Evolutionary conservation across 2,888 invertebrate genomes (phyloP).

Genomic region (Helobdella robusta): DNA sequence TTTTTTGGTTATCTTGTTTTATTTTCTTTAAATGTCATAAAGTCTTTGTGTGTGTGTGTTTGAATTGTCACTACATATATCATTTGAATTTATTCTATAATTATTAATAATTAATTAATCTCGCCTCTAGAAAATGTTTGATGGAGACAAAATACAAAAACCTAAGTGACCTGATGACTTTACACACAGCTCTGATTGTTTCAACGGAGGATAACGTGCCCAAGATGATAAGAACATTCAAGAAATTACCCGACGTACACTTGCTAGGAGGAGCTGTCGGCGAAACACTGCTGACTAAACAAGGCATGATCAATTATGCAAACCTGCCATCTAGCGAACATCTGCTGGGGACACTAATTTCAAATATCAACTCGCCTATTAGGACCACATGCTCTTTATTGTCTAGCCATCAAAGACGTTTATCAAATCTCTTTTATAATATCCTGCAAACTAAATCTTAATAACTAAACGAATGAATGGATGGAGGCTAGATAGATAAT

Average conservation of each 20-base stretch:
- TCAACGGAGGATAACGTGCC: neutral
- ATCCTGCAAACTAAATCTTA: too few relatives aligned
- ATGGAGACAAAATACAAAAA: conserved; percentile 20
- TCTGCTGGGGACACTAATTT: conserved; percentile 24
- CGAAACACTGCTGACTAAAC: conserved; percentile 27
- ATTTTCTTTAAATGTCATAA: too few relatives aligned
- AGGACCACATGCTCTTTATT: conserved; percentile 22
- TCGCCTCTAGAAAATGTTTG: conserved; percentile 21
- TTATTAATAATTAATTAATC: neutral
- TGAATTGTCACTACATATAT: neutral
- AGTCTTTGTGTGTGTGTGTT: neutral
- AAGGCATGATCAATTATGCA: conserved; percentile 26
- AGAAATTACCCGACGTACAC: conserved; percentile 14
- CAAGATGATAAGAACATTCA: neutral
- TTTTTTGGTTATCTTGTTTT: too few relatives aligned
- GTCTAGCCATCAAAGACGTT: conserved; percentile 28
- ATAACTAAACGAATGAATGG: too few relatives aligned
- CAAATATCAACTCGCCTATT: conserved; percentile 19
- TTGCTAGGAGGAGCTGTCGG: conserved; percentile 29
- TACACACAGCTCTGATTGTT: neutral
- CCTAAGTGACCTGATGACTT: conserved; percentile 12
- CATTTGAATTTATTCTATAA: neutral
- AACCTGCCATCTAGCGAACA: conserved; percentile 25
- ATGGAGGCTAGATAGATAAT: too few relatives aligned
- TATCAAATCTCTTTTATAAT: too few relatives aligned